Percentiles rank a stretch among this genome's conserved stretches.
Evolutionary conservation across 2,113 vertebrate genomes (phyloP).

Genomic region (Gallinago paraguaiae): DNA sequence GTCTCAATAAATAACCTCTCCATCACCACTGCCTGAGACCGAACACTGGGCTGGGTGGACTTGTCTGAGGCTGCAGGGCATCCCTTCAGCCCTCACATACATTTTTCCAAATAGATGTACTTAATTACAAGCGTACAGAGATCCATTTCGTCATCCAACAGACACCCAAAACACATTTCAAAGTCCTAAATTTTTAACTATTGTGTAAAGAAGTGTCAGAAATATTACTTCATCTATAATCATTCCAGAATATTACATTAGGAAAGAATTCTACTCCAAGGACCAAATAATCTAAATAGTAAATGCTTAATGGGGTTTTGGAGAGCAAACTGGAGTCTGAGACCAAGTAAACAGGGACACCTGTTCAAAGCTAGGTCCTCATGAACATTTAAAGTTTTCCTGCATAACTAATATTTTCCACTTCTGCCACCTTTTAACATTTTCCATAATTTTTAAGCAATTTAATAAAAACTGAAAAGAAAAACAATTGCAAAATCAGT

Average conservation of each 20-base stretch:
- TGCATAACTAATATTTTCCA: not conserved
- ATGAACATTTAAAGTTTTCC: not conserved
- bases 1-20: not conserved
- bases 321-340: not conserved
- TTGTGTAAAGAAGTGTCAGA: not conserved
- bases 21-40: not conserved
- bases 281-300: not conserved
- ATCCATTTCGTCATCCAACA: not conserved
- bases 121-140: not conserved
- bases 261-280: not conserved
- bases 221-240: not conserved
- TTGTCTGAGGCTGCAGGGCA: not conserved
- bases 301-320: not conserved
- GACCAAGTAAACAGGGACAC: not conserved
- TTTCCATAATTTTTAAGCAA: not conserved
- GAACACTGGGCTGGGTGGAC: not conserved
- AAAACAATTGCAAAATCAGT: not conserved
- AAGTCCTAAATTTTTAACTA: not conserved
- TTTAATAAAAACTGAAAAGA: not conserved
- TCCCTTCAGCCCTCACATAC: not conserved
- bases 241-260: not conserved
- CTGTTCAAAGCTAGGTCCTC: not conserved
- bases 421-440: not conserved
- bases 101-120: not conserved
- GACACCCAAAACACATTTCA: not conserved